A percentile compares a stretch with the other conserved stretches of the same genome.
Conservation (phyloP, 2,113 vertebrate genomes). For the Mesocricetus auratus region DNA sequence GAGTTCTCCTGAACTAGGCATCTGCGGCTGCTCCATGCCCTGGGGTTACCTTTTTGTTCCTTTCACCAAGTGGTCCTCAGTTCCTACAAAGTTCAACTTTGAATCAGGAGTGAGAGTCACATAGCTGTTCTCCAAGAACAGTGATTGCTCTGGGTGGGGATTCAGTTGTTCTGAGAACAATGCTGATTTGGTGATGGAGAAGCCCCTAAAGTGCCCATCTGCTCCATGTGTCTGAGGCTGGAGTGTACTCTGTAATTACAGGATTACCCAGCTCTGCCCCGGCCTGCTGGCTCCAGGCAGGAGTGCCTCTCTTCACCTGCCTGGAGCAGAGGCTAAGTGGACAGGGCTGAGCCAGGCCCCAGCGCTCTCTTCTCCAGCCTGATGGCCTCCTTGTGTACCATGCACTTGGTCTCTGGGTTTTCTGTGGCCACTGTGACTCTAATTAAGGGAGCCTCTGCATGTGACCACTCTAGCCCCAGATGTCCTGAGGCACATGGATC, state of each 20-base stretch:
- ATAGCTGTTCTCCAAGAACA: neutral
- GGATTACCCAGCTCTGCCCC: neutral
- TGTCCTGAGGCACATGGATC: neutral
- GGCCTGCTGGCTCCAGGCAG: neutral
- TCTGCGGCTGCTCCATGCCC: neutral
- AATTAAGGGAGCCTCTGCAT: neutral
- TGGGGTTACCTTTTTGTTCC: neutral
- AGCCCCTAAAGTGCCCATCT: neutral
- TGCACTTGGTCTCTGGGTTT: neutral
- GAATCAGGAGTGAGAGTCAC: neutral
- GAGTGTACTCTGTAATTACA: neutral
- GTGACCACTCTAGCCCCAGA: no score
- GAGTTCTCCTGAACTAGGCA: neutral
- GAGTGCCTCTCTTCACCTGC: neutral
- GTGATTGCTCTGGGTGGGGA: neutral
- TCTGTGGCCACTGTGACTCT: neutral
- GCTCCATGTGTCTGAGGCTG: neutral
- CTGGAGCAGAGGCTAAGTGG: neutral
- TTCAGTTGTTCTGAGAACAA: neutral
- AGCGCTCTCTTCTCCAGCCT: accelerated
- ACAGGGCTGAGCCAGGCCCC: neutral
- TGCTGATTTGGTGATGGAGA: neutral
- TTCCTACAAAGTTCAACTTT: neutral
- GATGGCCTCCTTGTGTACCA: accelerated
- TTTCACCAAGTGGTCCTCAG: neutral